Evolutionary conservation across 2,113 vertebrate species (phyloP), one percentile per base, ranked within the genome.

Genomic region (Coreoperca whiteheadi): DNA sequence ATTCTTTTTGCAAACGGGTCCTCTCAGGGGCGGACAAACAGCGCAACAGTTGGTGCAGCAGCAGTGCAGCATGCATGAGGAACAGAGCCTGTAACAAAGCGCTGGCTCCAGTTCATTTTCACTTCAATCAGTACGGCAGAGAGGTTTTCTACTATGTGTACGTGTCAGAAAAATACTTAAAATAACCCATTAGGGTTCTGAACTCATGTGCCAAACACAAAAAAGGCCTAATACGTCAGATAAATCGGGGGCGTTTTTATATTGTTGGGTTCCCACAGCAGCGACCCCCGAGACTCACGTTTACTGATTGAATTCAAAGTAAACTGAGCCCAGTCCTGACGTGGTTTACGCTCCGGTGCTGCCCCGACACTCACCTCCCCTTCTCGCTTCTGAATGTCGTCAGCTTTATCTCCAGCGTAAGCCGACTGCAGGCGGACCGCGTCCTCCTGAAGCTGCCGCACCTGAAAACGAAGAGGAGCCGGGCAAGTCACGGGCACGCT

Each of bases 341-440:
- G 46, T 4, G 18, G 41, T 21, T 18, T 11, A 0, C 0, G 50
- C 32, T 39, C 37, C 30, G 0, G 28, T 0, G 34, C 32, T 6
- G 43, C 25, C 39, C 50, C 9, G 12, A 14, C 1, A 11, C 93
- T 90, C 75, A 94, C 94, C 93, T 99, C 98, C 0, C 97, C 97
- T 87, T 99, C 98, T 30, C 98, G 95, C 94, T 98, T 98, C 93
- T 99, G 98, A 85, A 99, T 99, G 94, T 99, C 98, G 3, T 99
- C 98, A 0, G 98, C 98, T 91, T 99, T 99, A 87, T 99, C 98
- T 28, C 98, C 98, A 0, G 98, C 98, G 0, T 99, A 99, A 7
- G 98, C 97, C 0, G 98, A 98, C 96, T 99, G 98, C 57, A 99
- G 96, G 41, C 98, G 97, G 0, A 97, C 96, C 0, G 98, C 98